Conservation (phyloP, 2,888 invertebrate genomes). For the Nephrocerus scutellatus region DNA sequence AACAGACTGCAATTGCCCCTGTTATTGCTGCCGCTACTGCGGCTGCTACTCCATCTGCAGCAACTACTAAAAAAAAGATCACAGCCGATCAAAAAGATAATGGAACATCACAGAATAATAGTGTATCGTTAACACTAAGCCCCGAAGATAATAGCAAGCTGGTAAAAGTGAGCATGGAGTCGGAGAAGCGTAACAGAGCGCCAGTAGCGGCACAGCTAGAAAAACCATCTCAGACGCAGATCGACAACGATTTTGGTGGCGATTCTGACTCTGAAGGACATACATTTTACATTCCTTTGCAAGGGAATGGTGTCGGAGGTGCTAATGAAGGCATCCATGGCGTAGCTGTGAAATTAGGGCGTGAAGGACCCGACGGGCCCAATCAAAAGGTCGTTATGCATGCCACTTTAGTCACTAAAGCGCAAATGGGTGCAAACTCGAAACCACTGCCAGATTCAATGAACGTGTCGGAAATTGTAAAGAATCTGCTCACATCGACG, state of each 20-base stretch:
- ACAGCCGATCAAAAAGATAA: no score
- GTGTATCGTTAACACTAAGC: constrained; percentile 43
- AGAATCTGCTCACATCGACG: constrained; percentile 38
- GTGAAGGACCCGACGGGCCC: constrained; percentile 57
- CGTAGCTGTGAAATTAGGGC: constrained; percentile 59
- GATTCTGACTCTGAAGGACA: constrained; percentile 54
- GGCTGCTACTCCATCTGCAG: constrained; percentile 31
- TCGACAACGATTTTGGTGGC: constrained; percentile 28
- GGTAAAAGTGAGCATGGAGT: constrained; percentile 53
- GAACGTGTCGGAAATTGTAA: constrained; percentile 46
- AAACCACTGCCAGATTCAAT: constrained; percentile 44
- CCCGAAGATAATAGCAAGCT: constrained; percentile 49
- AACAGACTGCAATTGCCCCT: constrained; percentile 17
- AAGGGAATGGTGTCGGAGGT: constrained; percentile 44
- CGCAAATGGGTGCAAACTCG: constrained; percentile 48
- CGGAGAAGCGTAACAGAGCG: constrained; percentile 31
- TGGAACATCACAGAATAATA: constrained; percentile 37
- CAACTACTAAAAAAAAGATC: constrained; percentile 29
- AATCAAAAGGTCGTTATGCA: constrained; percentile 58
- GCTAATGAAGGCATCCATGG: constrained; percentile 52
- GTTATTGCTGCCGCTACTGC: constrained; percentile 21
- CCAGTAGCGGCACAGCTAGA: constrained; percentile 24
- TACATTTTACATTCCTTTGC: constrained; percentile 59
- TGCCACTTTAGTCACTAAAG: constrained; percentile 59
- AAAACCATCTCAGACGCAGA: constrained; percentile 12